These are phyloP conservation scores for Luffia ferchaultella DNA, from an alignment of 2,888 invertebrate species.

Conservation along the genomic window DNA sequence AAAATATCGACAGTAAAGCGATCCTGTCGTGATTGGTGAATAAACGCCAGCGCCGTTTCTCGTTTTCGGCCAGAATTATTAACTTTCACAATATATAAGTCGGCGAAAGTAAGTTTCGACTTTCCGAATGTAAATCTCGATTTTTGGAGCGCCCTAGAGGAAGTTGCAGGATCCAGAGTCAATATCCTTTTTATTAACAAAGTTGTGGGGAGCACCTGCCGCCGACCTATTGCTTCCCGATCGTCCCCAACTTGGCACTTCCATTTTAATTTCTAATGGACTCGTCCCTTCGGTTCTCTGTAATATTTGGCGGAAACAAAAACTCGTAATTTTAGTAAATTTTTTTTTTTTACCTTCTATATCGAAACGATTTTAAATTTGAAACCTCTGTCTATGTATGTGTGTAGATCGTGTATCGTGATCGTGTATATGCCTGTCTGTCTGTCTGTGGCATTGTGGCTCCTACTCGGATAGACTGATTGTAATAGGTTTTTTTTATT, in stretches of 20 bases:
- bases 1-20: not conserved
- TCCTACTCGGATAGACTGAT: too few relatives aligned
- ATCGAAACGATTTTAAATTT: too few relatives aligned
- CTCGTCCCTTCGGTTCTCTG: slow-evolving; percentile 5
- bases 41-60: not conserved
- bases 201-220: slow-evolving; percentile 26
- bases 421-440: too few relatives aligned
- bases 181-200: slow-evolving; percentile 34
- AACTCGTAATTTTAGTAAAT: too few relatives aligned
- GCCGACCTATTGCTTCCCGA: slow-evolving; percentile 21
- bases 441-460: too few relatives aligned
- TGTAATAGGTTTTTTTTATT: too few relatives aligned
- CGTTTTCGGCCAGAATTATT: not conserved
- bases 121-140: not conserved
- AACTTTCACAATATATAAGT: not conserved
- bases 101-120: not conserved
- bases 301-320: too few relatives aligned
- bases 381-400: too few relatives aligned
- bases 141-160: not conserved
- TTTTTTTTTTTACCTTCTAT: too few relatives aligned
- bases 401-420: too few relatives aligned
- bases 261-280: slow-evolving; percentile 25
- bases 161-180: slow-evolving; percentile 15
- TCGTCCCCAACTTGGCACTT: slow-evolving; percentile 23
- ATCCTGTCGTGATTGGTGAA: not conserved